phyloP scores from a whole-genome alignment of 2,113 vertebrate genomes.

The Corythornis cristatus region DNA sequence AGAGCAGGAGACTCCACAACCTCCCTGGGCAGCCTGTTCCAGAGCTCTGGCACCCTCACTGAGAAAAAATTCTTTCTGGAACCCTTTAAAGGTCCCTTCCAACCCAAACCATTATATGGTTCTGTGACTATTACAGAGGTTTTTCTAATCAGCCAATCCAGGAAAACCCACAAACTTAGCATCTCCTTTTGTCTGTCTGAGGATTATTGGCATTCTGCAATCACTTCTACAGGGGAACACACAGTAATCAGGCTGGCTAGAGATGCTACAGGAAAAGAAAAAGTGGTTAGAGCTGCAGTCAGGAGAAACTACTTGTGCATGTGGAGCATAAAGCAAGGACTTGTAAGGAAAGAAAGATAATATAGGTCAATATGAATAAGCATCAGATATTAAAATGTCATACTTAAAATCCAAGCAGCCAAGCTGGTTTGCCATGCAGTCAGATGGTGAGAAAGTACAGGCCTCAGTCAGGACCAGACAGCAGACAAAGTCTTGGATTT shows the following conservation, averaged over 20 bases:
- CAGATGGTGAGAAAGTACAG: rapidly evolving
- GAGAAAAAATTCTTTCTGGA: too few relatives aligned
- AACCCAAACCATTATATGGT: too few relatives aligned
- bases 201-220: neutral
- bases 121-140: neutral
- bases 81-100: too few relatives aligned
- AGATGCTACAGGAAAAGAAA: neutral
- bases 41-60: too few relatives aligned
- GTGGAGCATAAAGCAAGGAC: neutral
- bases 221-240: neutral
- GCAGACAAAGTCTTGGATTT: neutral
- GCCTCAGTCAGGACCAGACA: neutral
- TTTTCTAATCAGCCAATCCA: neutral
- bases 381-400: neutral
- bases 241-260: neutral
- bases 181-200: neutral
- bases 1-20: too few relatives aligned
- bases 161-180: rapidly evolving
- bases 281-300: neutral
- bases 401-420: neutral
- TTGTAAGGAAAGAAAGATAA: neutral
- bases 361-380: neutral
- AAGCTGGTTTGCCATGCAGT: neutral
- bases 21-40: too few relatives aligned
- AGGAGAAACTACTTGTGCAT: neutral